These are phyloP conservation scores for Germaria angustata DNA, from an alignment of 2,888 invertebrate species.

Conservation along the genomic window DNA sequence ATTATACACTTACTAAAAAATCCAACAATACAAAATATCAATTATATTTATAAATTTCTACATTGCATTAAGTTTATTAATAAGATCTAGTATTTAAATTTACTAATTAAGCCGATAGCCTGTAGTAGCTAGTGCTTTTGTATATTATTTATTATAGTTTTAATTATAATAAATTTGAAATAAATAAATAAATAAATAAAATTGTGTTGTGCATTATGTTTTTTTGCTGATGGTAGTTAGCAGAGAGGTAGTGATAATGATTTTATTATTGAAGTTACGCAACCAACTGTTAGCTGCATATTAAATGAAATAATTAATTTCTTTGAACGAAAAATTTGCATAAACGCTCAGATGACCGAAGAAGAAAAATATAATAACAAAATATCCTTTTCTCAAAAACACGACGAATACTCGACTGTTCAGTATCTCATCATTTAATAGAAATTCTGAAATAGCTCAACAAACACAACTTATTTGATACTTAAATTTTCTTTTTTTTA, in stretches of 20 bases:
- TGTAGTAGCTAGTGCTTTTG: too few species aligned
- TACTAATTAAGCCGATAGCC: too few species aligned
- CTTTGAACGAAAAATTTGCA: slow-evolving; percentile 10
- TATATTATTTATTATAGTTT: too few species aligned
- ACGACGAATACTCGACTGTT: slow-evolving; percentile 8
- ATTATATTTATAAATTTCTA: too few species aligned
- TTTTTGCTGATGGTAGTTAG: slow-evolving; percentile 28
- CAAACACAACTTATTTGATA: slow-evolving; percentile 11
- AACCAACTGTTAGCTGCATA: background rate
- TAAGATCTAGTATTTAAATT: too few species aligned
- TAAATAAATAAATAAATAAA: too few species aligned
- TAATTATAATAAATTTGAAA: too few species aligned
- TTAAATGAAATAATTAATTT: slow-evolving; percentile 2
- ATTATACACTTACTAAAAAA: too few species aligned
- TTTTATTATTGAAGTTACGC: too few species aligned
- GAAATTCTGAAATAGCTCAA: slow-evolving; percentile 4
- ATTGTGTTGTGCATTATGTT: background rate
- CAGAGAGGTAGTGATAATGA: slow-evolving; percentile 11
- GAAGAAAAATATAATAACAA: background rate
- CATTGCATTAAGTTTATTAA: too few species aligned
- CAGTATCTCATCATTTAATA: background rate
- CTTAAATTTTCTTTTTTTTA: slow-evolving; percentile 1
- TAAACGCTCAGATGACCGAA: slow-evolving; percentile 1
- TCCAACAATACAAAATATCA: too few species aligned
- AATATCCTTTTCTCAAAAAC: background rate